phyloP scores from a whole-genome alignment of 2,113 vertebrate species.

The Patagioenas fasciata region DNA sequence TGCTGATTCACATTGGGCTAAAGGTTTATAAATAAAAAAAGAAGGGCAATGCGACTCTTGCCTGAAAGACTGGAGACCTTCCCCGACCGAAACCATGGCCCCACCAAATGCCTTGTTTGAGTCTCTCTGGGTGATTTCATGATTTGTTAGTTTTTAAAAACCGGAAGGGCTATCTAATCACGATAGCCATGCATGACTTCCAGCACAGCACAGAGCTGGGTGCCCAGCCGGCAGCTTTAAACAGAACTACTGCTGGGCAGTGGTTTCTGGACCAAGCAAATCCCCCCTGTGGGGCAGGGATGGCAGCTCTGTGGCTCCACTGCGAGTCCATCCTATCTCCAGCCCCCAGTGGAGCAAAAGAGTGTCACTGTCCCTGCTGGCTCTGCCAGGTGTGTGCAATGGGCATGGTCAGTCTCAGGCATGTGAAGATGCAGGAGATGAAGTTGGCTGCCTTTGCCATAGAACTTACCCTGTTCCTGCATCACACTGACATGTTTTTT shows the following conservation, averaged over 20 bases:
- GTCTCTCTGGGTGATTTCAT: background rate
- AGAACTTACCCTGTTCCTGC: background rate
- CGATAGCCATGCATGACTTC: background rate
- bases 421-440: background rate
- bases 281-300: background rate
- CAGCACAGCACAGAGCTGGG: background rate
- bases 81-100: background rate
- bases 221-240: background rate
- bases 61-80: background rate
- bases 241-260: background rate
- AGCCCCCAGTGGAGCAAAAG: background rate
- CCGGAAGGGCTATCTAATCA: background rate
- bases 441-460: background rate
- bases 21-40: background rate
- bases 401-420: background rate
- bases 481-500: background rate
- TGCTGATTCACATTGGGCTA: conserved; percentile 60
- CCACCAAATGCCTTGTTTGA: background rate
- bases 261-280: background rate
- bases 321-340: background rate
- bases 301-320: background rate
- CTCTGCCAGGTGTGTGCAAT: background rate
- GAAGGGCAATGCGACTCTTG: background rate
- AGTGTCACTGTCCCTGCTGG: background rate
- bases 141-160: background rate